These are phyloP conservation scores for Sphinx pinastri DNA, from an alignment of 2,888 invertebrate genomes.

Conservation along the genomic window DNA sequence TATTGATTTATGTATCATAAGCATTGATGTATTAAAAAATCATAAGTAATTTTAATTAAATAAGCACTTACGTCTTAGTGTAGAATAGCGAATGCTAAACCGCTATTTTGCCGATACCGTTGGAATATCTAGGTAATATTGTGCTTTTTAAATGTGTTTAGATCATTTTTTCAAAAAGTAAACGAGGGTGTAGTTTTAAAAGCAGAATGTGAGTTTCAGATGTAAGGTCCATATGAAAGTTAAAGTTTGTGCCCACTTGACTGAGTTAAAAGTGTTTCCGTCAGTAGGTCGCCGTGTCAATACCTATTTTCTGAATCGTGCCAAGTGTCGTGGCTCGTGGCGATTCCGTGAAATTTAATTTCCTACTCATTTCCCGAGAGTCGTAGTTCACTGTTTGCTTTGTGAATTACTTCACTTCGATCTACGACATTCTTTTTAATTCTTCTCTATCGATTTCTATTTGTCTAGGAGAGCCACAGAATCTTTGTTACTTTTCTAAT, in stretches of 20 bases:
- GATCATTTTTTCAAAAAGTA: too few species aligned
- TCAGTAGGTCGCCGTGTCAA: slow-evolving; percentile 34
- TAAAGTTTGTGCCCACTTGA: slow-evolving; percentile 13
- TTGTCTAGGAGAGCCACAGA: slow-evolving; percentile 30
- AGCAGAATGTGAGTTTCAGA: too few species aligned
- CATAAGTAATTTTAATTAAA: too few species aligned
- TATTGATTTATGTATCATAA: too few species aligned
- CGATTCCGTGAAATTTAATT: slow-evolving; percentile 60
- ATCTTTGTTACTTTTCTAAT: slow-evolving; percentile 32
- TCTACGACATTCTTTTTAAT: slow-evolving; percentile 40
- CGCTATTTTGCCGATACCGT: too few species aligned
- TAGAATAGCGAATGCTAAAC: too few species aligned
- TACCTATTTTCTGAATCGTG: slow-evolving; percentile 40
- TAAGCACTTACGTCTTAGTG: too few species aligned
- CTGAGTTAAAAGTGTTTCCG: slow-evolving; percentile 25
- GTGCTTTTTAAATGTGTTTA: too few species aligned
- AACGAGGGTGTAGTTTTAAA: too few species aligned
- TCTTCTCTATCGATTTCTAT: slow-evolving; percentile 46
- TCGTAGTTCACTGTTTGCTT: slow-evolving; percentile 47
- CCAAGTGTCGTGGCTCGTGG: slow-evolving; percentile 41
- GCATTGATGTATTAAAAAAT: too few species aligned
- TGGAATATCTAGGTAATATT: too few species aligned
- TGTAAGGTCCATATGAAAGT: not conserved
- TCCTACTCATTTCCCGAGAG: slow-evolving; percentile 62
- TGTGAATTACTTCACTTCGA: slow-evolving; percentile 37